Evolutionary conservation across 2,888 invertebrate genomes (phyloP), one percentile per base, ranked within the genome.

Genomic region (Drosophila nr. medialis): DNA sequence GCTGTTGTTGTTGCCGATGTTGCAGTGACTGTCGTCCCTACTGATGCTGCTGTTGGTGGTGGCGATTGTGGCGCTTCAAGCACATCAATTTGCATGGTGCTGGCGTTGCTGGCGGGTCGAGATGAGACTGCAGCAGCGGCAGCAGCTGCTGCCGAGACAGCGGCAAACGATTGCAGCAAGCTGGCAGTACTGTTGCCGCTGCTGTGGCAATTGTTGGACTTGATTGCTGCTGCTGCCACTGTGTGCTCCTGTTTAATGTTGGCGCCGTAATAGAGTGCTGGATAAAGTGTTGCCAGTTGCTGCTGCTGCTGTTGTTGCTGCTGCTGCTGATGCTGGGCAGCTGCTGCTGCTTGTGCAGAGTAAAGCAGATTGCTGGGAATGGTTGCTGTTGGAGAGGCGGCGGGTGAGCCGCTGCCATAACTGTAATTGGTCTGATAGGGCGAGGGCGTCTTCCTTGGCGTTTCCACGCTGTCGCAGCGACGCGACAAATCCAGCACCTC

Each of bases 401-500:
- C 64, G 18, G 93, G 92, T 0, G 93, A 92, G 30, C 78, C 86
- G 56, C 90, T 90, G 59, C 90, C 89, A 40, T 86, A 89, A 67
- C 92, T 92, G 7, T 91, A 92, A 59, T 76, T 89, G n/a, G 91
- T 91, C 63, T 91, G 91, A 64, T 91, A 91, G 0, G 93, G 93
- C 0, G 93, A 93, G 0, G 93, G 92, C 0, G 93, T 92, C 77
- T 92, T 93, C 27, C 91, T 77, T 45, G 88, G 65, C 3, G 88
- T 87, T 69, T 93, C 93, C 4, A 91, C 89, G 24, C 92, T 92
- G 80, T 92, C 92, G 59, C 92, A 91, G 55, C 92, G 92, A 2
- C 92, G 85, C 2, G 93, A 93, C n/a, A 93, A 84, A 79, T 93
- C 93, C 53, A 93, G 80, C 13, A 92, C 93, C 75, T 91, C 91